Evolutionary conservation across 1,140 invertebrate species (phyloP).

Genomic region (Sycophila sp.): DNA sequence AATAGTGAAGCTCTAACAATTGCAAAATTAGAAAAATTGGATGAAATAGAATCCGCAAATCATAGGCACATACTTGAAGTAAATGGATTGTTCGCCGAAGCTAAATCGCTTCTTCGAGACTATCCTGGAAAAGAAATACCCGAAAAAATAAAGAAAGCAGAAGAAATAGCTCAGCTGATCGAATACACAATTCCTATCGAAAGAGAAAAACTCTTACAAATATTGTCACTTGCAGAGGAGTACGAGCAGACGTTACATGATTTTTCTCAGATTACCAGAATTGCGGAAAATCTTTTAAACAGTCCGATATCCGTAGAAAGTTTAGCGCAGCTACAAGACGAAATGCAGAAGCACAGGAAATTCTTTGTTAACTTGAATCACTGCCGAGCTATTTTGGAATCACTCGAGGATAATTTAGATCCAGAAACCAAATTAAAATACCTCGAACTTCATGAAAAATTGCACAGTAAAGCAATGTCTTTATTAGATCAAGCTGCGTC

Average conservation of each 20-base stretch:
- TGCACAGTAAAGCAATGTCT: constrained; percentile 77
- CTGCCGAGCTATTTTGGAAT: constrained; percentile 84
- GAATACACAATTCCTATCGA: constrained; percentile 75
- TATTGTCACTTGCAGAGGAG: constrained; percentile 80
- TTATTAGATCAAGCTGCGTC: constrained; percentile 83
- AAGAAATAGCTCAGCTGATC: constrained; percentile 75
- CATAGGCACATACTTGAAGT: constrained; percentile 65
- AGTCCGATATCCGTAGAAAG: constrained; percentile 78
- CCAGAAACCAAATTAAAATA: constrained; percentile 78
- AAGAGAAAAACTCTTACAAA: constrained; percentile 77
- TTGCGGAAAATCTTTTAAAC: constrained; percentile 81
- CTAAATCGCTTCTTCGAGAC: constrained; percentile 70
- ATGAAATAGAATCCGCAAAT: constrained; percentile 73
- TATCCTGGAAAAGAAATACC: constrained; percentile 75
- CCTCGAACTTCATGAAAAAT: constrained; percentile 77
- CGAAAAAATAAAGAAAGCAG: constrained; percentile 70
- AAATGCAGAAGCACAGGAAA: constrained; percentile 88
- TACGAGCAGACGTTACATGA: constrained; percentile 88
- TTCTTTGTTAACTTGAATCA: constrained; percentile 89
- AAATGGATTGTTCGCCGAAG: constrained; percentile 65
- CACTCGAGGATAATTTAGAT: constrained; percentile 84
- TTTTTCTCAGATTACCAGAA: constrained; percentile 83
- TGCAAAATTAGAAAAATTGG: constrained; percentile 73
- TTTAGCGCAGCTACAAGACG: constrained; percentile 82
- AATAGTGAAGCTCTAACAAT: constrained; percentile 70